These are phyloP conservation scores for Sebastes minor DNA, from an alignment of 2,797 vertebrate genomes.

Conservation along the genomic window DNA sequence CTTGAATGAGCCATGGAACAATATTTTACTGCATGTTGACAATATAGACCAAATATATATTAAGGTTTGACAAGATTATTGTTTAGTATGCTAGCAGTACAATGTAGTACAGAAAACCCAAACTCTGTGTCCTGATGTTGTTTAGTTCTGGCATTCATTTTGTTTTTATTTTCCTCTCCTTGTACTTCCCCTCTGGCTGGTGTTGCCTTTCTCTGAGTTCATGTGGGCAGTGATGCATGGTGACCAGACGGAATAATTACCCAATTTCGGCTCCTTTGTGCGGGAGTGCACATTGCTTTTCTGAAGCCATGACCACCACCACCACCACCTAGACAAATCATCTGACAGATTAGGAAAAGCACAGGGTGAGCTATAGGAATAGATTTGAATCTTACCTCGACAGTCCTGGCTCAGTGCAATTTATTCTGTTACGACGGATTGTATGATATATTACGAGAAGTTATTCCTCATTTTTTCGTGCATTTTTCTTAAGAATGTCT, in stretches of 20 bases:
- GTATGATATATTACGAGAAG: too few species aligned
- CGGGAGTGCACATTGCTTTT: slow-evolving; percentile 34
- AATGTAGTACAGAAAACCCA: not conserved
- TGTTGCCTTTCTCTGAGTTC: slow-evolving; percentile 54
- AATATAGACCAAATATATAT: not conserved
- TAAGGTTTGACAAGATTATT: not conserved
- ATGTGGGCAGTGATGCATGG: slow-evolving; percentile 57
- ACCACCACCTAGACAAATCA: slow-evolving; percentile 29
- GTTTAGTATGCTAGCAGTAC: not conserved
- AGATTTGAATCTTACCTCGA: slow-evolving; percentile 31
- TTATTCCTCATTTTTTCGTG: too few species aligned
- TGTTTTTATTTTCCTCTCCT: slow-evolving; percentile 31
- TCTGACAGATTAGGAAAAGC: slow-evolving; percentile 20
- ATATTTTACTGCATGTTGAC: not conserved
- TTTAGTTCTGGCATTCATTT: slow-evolving; percentile 28
- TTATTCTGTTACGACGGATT: too few species aligned
- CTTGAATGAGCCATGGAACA: not conserved
- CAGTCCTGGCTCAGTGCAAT: not conserved
- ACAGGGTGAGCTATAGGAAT: slow-evolving; percentile 15
- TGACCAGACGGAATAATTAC: slow-evolving; percentile 68
- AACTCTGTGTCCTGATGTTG: not conserved
- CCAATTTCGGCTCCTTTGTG: slow-evolving; percentile 56
- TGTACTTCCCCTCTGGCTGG: slow-evolving; percentile 49
- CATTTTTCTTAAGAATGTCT: too few species aligned
- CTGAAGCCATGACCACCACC: slow-evolving; percentile 33